phyloP scores from a whole-genome alignment of 2,797 vertebrate genomes.

The Acanthurus lineatus region DNA sequence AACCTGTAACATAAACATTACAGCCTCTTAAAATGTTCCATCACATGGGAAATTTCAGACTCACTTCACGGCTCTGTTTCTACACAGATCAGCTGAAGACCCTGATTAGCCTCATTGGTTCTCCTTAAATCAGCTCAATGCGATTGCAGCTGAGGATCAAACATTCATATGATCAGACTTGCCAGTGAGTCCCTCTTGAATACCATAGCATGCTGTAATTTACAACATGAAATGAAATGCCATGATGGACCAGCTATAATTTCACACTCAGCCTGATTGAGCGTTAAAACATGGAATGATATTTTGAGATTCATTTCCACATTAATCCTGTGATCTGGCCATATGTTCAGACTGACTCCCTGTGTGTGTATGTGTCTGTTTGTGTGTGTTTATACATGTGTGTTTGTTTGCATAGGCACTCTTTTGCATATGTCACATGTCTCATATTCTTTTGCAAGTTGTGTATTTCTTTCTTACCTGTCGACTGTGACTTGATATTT shows the following conservation, averaged over 20 bases:
- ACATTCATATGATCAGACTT: conserved; percentile 21
- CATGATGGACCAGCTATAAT: not conserved
- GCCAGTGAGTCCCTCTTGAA: conserved; percentile 6
- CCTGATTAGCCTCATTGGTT: conserved; percentile 3
- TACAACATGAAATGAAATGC: conserved; percentile 1
- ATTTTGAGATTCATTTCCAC: not conserved
- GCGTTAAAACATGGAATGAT: not conserved
- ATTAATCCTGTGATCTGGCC: not conserved
- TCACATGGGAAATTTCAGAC: conserved; percentile 4
- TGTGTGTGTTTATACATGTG: not conserved
- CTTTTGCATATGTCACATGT: not conserved
- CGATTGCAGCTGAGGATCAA: conserved; percentile 27
- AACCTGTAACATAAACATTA: conserved; percentile 44
- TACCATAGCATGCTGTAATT: not conserved
- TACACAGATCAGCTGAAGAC: conserved; percentile 12
- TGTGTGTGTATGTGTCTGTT: not conserved
- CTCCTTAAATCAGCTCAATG: conserved; percentile 22
- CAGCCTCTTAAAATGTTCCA: conserved; percentile 8
- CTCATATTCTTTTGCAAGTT: too few species aligned
- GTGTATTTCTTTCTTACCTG: not conserved
- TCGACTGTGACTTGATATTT: not conserved
- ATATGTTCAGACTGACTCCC: not conserved
- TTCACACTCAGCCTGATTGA: conserved; percentile 12
- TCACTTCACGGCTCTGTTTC: conserved; percentile 11
- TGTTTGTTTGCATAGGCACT: not conserved